Evolutionary conservation across 2,113 vertebrate genomes (phyloP).

Genomic region (Ochotona princeps): DNA sequence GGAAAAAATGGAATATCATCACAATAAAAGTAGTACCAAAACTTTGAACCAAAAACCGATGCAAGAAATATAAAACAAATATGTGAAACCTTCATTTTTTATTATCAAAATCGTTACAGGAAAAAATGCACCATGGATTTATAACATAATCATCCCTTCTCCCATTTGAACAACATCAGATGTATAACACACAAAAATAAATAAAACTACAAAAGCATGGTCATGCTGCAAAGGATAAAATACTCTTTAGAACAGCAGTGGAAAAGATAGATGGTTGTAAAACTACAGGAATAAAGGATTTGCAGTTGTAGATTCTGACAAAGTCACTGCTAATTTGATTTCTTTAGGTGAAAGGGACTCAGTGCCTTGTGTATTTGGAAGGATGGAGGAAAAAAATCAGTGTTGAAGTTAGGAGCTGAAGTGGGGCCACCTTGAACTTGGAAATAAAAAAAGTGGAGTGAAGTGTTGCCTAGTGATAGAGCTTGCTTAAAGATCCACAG

Average conservation of each 20-base stretch:
- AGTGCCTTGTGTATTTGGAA: background rate
- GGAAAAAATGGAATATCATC: background rate
- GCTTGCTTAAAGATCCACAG: background rate
- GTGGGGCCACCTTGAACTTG: background rate
- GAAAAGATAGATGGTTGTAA: background rate
- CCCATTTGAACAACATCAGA: background rate
- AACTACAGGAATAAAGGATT: background rate
- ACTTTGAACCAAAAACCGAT: background rate
- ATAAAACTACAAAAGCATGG: background rate
- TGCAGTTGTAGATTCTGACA: background rate
- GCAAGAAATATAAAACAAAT: slow-evolving; percentile 25
- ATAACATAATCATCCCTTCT: background rate
- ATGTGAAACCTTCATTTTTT: background rate
- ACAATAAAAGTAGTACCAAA: background rate
- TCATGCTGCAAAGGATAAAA: background rate
- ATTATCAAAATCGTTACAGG: background rate
- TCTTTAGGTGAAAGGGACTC: background rate
- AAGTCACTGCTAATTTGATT: slow-evolving; percentile 18
- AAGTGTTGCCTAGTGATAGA: no score
- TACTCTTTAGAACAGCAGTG: background rate
- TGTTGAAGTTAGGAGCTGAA: background rate
- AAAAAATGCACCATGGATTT: background rate
- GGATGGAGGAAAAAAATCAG: background rate
- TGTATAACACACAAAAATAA: background rate
- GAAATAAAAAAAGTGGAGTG: background rate